phyloP scores from a whole-genome alignment of 2,113 vertebrate genomes.

The Gymnarchus niloticus region DNA sequence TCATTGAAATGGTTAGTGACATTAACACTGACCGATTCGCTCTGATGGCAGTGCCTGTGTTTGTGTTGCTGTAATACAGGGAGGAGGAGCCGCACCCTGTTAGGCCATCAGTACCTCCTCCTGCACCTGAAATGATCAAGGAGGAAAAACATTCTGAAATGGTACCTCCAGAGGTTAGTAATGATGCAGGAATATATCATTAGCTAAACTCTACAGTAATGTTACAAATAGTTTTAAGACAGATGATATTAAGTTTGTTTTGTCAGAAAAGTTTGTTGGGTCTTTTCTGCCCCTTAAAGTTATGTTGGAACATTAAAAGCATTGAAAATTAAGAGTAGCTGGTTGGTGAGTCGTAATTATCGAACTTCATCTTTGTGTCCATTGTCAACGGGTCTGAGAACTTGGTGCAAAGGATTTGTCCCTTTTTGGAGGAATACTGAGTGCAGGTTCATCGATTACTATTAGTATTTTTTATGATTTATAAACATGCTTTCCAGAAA shows the following conservation, averaged over 20 bases:
- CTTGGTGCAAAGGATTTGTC: neutral
- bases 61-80: neutral
- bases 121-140: constrained; percentile 4
- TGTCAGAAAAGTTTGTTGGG: neutral
- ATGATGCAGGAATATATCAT: neutral
- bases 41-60: neutral
- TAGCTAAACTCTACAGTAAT: neutral
- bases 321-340: no score
- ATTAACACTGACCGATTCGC: neutral
- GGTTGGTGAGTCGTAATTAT: no score
- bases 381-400: neutral
- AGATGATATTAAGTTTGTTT: neutral
- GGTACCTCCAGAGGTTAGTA: constrained; percentile 1
- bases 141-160: constrained; percentile 29
- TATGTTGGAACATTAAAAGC: neutral
- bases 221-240: neutral
- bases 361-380: no score
- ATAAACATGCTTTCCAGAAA: neutral
- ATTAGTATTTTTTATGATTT: neutral
- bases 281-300: neutral
- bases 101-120: neutral
- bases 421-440: neutral
- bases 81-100: neutral
- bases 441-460: neutral
- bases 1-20: neutral